Percentiles rank a stretch among this genome's conserved stretches.
Evolutionary conservation across 2,113 vertebrate species (phyloP).

Genomic region (Paraplagusia blochii): DNA sequence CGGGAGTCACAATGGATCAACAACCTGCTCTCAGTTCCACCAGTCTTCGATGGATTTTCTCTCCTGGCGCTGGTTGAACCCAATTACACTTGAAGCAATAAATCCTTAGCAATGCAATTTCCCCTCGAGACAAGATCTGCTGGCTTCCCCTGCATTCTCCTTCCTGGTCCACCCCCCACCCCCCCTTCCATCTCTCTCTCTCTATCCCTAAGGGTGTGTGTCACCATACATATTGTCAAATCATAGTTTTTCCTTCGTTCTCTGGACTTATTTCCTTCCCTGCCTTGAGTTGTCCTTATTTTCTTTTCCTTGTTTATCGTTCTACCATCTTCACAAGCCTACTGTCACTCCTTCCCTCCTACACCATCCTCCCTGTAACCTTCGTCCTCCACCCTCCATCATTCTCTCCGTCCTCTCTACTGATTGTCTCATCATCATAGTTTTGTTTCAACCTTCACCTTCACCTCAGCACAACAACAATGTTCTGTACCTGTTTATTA

Average conservation of each 20-base stretch:
- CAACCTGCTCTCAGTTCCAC: slow-evolving; percentile 36
- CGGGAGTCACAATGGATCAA: slow-evolving; percentile 36
- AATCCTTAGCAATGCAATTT: slow-evolving; percentile 77
- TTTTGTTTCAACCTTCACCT: neutral
- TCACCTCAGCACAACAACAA: too few species aligned
- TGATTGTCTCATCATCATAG: neutral
- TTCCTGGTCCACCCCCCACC: neutral
- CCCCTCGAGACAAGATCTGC: slow-evolving; percentile 66
- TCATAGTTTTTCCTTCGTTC: slow-evolving; percentile 8
- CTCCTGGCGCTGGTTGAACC: slow-evolving; percentile 71
- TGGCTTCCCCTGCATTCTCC: slow-evolving; percentile 28
- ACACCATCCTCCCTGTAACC: slow-evolving; percentile 25
- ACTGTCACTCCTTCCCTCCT: slow-evolving; percentile 12
- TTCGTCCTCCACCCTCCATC: slow-evolving; percentile 23
- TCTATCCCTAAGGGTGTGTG: neutral
- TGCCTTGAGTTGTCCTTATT: slow-evolving; percentile 21
- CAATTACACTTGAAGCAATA: slow-evolving; percentile 79
- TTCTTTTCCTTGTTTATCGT: slow-evolving; percentile 4
- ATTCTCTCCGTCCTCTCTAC: slow-evolving; percentile 1
- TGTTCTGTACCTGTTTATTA: too few species aligned
- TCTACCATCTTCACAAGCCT: neutral
- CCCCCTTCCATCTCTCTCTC: slow-evolving; percentile 3
- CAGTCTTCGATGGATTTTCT: slow-evolving; percentile 69
- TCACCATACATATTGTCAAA: too few species aligned
- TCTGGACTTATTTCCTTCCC: slow-evolving; percentile 16